Evolutionary conservation across 2,888 invertebrate species (phyloP).

Genomic region (Drosophila anomalipes): DNA sequence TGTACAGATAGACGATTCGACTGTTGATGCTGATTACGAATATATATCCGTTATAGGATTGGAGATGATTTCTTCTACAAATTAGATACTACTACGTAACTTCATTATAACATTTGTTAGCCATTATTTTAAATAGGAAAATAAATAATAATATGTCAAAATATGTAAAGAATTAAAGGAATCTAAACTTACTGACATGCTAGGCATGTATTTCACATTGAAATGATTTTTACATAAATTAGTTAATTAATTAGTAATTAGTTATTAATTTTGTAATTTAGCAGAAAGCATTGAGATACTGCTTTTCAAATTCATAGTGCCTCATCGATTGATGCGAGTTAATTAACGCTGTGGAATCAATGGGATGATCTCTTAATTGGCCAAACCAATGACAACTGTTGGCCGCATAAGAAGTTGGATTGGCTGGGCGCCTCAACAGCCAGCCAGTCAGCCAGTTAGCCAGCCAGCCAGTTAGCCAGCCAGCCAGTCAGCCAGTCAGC

Average conservation of each 20-base stretch:
- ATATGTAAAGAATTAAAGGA: neutral
- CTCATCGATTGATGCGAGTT: constrained; percentile 36
- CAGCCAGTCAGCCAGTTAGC: too few relatives aligned
- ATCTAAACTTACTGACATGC: too few relatives aligned
- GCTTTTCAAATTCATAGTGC: neutral
- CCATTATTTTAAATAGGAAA: neutral
- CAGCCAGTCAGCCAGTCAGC: neutral
- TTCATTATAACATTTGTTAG: neutral
- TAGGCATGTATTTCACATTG: too few relatives aligned
- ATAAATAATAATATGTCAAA: neutral
- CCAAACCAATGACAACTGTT: constrained; percentile 30
- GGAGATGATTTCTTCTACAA: neutral
- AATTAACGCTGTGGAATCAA: constrained; percentile 24
- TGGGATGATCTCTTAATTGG: constrained; percentile 37
- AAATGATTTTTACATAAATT: neutral
- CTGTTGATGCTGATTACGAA: neutral
- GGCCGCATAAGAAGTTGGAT: neutral
- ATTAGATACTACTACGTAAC: neutral
- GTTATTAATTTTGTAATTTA: neutral
- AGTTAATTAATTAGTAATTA: too few relatives aligned
- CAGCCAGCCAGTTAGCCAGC: too few relatives aligned
- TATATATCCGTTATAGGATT: neutral
- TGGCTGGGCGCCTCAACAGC: neutral
- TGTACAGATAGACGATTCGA: neutral
- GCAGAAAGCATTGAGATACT: neutral